Evolutionary conservation across 2,888 invertebrate genomes (phyloP).

Genomic region (Leuctra nigra): DNA sequence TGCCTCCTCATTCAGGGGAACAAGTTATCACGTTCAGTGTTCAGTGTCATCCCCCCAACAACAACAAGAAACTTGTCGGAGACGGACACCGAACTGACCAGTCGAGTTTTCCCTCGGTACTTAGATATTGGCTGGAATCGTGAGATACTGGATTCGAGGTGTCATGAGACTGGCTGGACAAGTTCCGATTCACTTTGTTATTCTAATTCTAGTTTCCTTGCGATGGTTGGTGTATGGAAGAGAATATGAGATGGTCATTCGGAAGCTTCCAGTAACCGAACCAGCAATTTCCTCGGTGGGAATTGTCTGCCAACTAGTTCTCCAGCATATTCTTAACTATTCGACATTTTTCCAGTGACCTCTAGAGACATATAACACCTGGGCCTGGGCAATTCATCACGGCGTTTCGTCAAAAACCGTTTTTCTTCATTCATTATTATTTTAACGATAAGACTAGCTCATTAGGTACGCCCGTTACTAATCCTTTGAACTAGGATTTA

Average conservation of each 20-base stretch:
- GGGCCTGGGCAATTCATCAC: too few species aligned
- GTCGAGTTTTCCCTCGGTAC: conserved; percentile 5
- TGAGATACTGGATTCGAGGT: not conserved
- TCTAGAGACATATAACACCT: too few species aligned
- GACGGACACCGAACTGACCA: conserved; percentile 7
- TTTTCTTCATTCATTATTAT: too few species aligned
- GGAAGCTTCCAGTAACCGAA: conserved; percentile 9
- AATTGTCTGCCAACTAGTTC: not conserved
- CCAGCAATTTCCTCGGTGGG: conserved; percentile 3
- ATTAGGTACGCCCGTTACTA: too few species aligned
- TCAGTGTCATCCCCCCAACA: not conserved
- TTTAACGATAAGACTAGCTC: too few species aligned
- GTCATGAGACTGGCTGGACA: not conserved
- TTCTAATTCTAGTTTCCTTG: conserved; percentile 7
- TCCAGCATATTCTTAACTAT: not conserved
- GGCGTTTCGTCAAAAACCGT: too few species aligned
- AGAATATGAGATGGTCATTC: conserved; percentile 1
- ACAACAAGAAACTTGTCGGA: conserved; percentile 8
- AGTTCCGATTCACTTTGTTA: conserved; percentile 8
- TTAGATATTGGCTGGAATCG: not conserved
- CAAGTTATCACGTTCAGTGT: conserved; percentile 2
- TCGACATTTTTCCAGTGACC: not conserved
- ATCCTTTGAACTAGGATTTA: too few species aligned
- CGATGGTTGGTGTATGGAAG: not conserved
- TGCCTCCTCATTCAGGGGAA: not conserved